phyloP scores from a whole-genome alignment of 2,113 vertebrate genomes.

The Zingel zingel region DNA sequence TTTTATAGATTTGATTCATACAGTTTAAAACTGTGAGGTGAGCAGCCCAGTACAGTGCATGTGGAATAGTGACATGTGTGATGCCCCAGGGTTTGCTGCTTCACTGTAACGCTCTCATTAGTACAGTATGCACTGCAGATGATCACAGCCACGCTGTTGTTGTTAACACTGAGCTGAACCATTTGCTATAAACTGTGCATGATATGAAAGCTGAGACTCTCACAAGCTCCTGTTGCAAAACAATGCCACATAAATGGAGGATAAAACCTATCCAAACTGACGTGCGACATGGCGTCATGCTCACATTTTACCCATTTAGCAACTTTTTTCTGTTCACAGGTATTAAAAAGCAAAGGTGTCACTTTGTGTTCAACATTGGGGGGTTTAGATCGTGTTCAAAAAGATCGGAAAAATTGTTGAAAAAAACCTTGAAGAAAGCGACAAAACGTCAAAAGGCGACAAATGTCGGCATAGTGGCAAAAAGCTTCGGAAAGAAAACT shows the following conservation, averaged over 20 bases:
- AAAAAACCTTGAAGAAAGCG: too few relatives aligned
- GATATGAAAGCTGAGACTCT: constrained; percentile 49
- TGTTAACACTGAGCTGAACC: constrained; percentile 46
- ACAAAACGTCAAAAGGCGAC: too few relatives aligned
- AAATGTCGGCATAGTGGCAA: too few relatives aligned
- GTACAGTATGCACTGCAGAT: constrained; percentile 38
- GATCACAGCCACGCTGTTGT: constrained; percentile 44
- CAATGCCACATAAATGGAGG: constrained; percentile 4
- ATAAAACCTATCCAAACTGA: constrained; percentile 8
- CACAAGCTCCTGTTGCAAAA: constrained; percentile 44
- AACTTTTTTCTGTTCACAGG: constrained; percentile 11
- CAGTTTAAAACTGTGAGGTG: neutral
- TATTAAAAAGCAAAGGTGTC: neutral
- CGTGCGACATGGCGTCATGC: neutral
- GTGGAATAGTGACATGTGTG: constrained; percentile 32
- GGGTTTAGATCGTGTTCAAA: too few relatives aligned
- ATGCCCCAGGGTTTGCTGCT: constrained; percentile 26
- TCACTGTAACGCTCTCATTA: constrained; percentile 41
- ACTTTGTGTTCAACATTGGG: too few relatives aligned
- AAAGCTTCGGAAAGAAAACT: too few relatives aligned
- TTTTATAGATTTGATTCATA: neutral
- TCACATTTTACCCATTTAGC: constrained; percentile 32
- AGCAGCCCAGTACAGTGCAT: constrained; percentile 13
- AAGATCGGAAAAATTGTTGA: too few relatives aligned
- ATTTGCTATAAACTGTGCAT: constrained; percentile 45